These are phyloP conservation scores for Thinocorus orbignyianus DNA, from an alignment of 2,113 vertebrate species.

Conservation along the genomic window DNA sequence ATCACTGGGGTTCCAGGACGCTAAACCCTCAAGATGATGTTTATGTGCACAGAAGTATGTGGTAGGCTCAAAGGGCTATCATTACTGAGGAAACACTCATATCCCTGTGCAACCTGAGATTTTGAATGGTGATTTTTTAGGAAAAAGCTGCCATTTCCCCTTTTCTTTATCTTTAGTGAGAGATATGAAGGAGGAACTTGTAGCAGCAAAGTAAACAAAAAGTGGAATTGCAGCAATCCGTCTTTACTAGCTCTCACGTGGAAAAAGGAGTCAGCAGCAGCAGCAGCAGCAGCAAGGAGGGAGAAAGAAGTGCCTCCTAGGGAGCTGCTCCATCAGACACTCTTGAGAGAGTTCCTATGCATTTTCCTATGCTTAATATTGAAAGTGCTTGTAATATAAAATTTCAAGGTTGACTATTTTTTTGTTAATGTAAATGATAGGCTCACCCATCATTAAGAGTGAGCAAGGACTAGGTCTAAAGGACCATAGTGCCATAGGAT, in stretches of 20 bases:
- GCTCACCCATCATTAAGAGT: not conserved
- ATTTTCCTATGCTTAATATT: not conserved
- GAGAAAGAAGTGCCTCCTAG: not conserved
- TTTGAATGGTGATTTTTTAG: not conserved
- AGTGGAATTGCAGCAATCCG: not conserved
- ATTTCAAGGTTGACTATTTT: not conserved
- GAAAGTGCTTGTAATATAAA: not conserved
- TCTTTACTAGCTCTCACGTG: not conserved
- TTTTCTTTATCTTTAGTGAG: not conserved
- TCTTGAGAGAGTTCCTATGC: not conserved
- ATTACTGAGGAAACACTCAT: not conserved
- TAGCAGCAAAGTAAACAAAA: not conserved
- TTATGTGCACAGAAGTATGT: not conserved
- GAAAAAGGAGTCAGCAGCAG: not conserved
- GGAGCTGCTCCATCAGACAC: not conserved
- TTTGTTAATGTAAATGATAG: not conserved
- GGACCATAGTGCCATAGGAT: accelerated
- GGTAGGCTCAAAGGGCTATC: not conserved
- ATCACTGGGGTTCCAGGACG: not conserved
- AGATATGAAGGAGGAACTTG: not conserved
- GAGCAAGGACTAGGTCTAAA: not conserved
- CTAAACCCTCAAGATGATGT: not conserved
- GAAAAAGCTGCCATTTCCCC: not conserved
- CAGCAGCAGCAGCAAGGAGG: not conserved
- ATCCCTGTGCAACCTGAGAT: not conserved